Evolutionary conservation across 2,113 vertebrate genomes (phyloP), one percentile per base, ranked within the genome.

Genomic region (Psilopsiagon aymara): DNA sequence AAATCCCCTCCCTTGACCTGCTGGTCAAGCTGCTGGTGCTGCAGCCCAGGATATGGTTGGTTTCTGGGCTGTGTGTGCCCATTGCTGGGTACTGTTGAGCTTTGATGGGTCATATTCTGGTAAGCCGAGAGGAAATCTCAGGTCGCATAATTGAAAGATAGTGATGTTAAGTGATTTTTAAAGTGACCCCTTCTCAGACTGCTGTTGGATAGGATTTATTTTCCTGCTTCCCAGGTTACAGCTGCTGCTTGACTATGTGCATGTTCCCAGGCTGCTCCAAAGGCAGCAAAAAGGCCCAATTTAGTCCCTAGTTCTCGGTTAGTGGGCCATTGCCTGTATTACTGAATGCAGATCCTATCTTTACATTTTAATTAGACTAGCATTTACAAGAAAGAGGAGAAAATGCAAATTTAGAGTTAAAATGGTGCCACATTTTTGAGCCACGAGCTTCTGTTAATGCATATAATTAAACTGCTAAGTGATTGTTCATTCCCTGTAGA

Each of bases 401-500:
- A 86, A 85, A 92, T 91, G 95, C 70, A 97, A 85, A 91, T 90
- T 5, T 19, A 7, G 25, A 70, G 66, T 83, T 69, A 59, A 84
- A 95, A 86, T 1, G 20, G 55, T 92, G 53, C 51, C 51, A 5
- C 41, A 1, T 18, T 67, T 82, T 20, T 64, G 52, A 92, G 86
- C 71, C 87, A 46, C 47, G 6, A 71, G 92, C 94, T 64, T 77
- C 82, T 47, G 67, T 86, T 82, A 96, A 91, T 92, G 92, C 91
- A 37, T 86, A 44, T 88, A 85, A 94, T 95, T 90, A 88, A 94
- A 94, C 28, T 55, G 1, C 82, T 81, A 43, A 96, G 89, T 82
- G 90, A 95, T 92, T 82, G 94, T 90, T 92, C 87, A 8, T 52
- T 88, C 92, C 94, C 96, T 31, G 84, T 18, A 7, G 96, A 85